Evolutionary conservation across 2,888 invertebrate genomes (phyloP).

Genomic region (Pilophorus perplexus): DNA sequence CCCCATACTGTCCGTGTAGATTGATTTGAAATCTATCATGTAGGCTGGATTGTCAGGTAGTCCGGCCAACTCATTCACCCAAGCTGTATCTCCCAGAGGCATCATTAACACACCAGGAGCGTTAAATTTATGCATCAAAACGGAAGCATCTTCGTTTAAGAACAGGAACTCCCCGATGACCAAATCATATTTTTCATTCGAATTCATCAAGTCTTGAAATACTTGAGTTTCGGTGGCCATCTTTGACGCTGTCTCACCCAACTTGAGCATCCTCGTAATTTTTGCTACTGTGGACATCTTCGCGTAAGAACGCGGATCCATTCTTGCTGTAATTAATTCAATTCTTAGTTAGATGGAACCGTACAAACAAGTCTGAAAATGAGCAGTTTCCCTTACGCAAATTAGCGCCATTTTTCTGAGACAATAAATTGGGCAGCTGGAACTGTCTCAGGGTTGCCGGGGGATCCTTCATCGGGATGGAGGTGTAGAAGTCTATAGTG

Average conservation of each 20-base stretch:
- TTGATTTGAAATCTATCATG: conserved; percentile 34
- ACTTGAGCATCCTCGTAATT: too few relatives aligned
- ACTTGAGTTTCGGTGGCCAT: too few relatives aligned
- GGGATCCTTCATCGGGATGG: conserved; percentile 17
- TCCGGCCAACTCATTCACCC: conserved; percentile 42
- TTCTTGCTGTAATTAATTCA: too few relatives aligned
- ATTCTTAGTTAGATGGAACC: too few relatives aligned
- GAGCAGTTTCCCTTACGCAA: too few relatives aligned
- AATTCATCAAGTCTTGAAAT: too few relatives aligned
- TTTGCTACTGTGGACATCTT: too few relatives aligned
- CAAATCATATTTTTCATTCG: conserved; percentile 41
- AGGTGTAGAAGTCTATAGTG: conserved; percentile 43
- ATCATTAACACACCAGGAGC: conserved; percentile 37
- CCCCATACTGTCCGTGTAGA: conserved; percentile 39
- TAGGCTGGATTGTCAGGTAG: conserved; percentile 39
- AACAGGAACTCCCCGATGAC: conserved; percentile 37
- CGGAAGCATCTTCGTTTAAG: conserved; percentile 41
- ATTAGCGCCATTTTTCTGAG: too few relatives aligned
- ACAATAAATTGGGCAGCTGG: not conserved
- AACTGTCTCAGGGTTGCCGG: conserved; percentile 26
- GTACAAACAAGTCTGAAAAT: too few relatives aligned
- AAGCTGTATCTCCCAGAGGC: conserved; percentile 23
- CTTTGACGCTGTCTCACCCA: too few relatives aligned
- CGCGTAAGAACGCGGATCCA: too few relatives aligned
- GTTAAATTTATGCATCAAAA: conserved; percentile 44